Evolutionary conservation across 2,797 vertebrate species (phyloP), one percentile per base, ranked within the genome.

Genomic region (Tauraco hartlaubi): DNA sequence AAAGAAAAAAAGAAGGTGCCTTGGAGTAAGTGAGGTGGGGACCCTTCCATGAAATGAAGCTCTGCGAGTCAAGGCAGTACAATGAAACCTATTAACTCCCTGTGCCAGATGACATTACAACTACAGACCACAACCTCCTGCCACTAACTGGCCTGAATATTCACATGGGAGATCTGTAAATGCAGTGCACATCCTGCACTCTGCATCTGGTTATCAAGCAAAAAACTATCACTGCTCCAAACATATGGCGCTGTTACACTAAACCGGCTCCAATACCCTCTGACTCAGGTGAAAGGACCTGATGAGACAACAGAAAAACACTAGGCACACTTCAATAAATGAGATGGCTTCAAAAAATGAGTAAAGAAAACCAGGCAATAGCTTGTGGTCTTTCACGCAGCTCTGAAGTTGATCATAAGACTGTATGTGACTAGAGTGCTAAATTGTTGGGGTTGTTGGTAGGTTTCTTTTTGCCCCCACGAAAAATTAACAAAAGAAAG

Each of bases 201-300:
- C 92, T 96, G 94, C 97, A 98, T 97, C 98, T 98, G 97, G 96
- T 94, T 97, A 97, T 96, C 97, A 96, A 95, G 96, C 51, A 92
- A 63, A 74, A 96, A 85, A 81, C 84, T 92, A 95, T 88, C 92
- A 94, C 63, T 94, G 95, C 72, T 96, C 67, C 82, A 88, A 97
- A 97, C 97, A 97, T 97, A 97, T 95, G 97, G 94, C 22, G 52
- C 78, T 88, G 88, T 81, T 95, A 91, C 44, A 95, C 88, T 91
- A 75, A 92, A 93, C 59, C 46, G 90, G 68, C 54, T 90, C 72
- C 19, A 81, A n/a, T 78, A 95, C 86, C 82, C 59, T 92, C 85
- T 91, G 68, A 81, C 74, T 80, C 80, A 80, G 79, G 91, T 91
- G 77, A 92, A 94, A 92, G 35, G 46, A 91, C 64, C 51, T 66